Conservation (phyloP, 2,888 invertebrate genomes). For the Scaptomyza parva region DNA sequence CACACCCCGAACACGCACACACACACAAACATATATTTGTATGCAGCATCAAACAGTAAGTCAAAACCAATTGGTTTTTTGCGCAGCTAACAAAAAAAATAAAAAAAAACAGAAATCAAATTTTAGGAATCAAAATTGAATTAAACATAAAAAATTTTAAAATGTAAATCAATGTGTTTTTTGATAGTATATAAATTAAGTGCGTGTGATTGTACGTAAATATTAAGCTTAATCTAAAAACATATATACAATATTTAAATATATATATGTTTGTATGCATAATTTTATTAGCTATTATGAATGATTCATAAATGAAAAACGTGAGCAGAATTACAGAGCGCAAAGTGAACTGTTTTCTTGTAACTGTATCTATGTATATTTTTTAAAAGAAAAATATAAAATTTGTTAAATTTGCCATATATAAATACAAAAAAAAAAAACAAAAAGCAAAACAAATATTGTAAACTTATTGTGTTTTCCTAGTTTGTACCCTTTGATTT, state of each 20-base stretch:
- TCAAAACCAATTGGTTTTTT: slow-evolving; percentile 43
- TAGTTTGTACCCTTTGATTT: neutral
- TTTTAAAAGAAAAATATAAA: slow-evolving; percentile 58
- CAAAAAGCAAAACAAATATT: slow-evolving; percentile 22
- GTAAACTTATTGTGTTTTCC: neutral
- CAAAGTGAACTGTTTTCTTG: slow-evolving; percentile 57
- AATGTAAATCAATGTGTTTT: slow-evolving; percentile 57
- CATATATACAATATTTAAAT: slow-evolving; percentile 50
- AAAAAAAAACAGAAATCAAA: neutral
- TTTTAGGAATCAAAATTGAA: slow-evolving; percentile 16
- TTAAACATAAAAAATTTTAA: slow-evolving; percentile 25
- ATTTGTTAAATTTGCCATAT: slow-evolving; percentile 80
- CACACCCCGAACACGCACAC: slow-evolving; percentile 19
- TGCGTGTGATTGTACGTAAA: slow-evolving; percentile 77
- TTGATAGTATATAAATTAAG: slow-evolving; percentile 69
- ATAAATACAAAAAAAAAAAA: slow-evolving; percentile 72
- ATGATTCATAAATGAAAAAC: slow-evolving; percentile 42
- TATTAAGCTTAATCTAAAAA: slow-evolving; percentile 56
- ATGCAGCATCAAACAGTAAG: slow-evolving; percentile 17
- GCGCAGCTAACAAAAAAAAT: slow-evolving; percentile 42
- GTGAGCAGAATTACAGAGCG: slow-evolving; percentile 39
- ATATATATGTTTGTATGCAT: slow-evolving; percentile 43
- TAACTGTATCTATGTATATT: slow-evolving; percentile 72
- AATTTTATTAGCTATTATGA: slow-evolving; percentile 53
- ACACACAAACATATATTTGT: slow-evolving; percentile 26